A percentile compares a stretch with the other conserved stretches of the same genome.
Conservation (phyloP, 1,140 invertebrate genomes). For the Sipha flava region DNA sequence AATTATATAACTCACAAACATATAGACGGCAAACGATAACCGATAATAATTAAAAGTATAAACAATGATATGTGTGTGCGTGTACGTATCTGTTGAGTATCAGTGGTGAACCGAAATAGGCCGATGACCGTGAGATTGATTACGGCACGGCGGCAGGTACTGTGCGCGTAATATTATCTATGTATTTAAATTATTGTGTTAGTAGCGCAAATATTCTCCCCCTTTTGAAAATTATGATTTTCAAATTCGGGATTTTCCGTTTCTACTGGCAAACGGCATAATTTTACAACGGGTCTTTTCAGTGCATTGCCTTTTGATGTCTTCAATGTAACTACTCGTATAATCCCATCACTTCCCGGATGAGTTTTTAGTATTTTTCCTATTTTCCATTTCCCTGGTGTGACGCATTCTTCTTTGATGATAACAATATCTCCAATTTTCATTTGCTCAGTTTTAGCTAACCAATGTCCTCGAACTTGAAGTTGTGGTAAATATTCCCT, state of each 20-base stretch:
- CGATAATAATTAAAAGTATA: no score
- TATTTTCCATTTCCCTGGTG: constrained; percentile 38
- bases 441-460: background rate
- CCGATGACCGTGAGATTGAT: no score
- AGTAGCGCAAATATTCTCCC: background rate
- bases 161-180: no score
- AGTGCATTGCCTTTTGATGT: background rate
- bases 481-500: constrained; percentile 39
- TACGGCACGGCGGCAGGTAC: no score
- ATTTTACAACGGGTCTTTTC: background rate
- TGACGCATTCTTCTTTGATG: background rate
- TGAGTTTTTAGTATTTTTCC: constrained; percentile 34
- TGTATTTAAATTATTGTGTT: no score
- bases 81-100: no score
- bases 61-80: no score
- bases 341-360: constrained; percentile 37
- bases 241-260: background rate
- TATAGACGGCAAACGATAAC: no score
- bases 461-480: constrained; percentile 39
- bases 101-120: no score
- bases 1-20: no score
- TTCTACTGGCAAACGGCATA: background rate
- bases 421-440: background rate
- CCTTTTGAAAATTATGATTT: background rate
- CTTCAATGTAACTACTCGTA: constrained; percentile 35